Base-by-base conservation (phyloP, 2,888 invertebrate genomes). In the Cheilosia scutellata region DNA sequence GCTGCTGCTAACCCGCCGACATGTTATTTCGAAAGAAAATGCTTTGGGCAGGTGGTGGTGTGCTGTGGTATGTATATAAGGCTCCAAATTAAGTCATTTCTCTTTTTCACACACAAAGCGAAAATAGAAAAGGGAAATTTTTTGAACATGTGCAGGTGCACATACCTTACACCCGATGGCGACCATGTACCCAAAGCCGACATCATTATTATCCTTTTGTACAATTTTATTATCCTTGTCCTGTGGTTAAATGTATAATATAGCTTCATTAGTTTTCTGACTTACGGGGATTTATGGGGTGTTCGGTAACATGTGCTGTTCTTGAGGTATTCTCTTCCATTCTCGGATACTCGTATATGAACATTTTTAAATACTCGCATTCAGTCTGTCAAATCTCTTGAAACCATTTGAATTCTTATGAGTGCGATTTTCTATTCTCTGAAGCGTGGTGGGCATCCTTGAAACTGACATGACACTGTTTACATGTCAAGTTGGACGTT, bases 121-220 rank as follows among this genome's bases (percentile, higher is more conserved):
- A 13, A 51, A 31, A 65, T 51, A 51, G 65, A 66, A 72, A 66
- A 71, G 31, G 65, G 55, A 37, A 49, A 44, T 37, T 66, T 70
- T 86, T 86, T 65, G 33, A 72, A 66, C 80, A 76, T 66, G 49
- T 75, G 60, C 80, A 62, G 44, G 47, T 68, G 53, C 70, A 70
- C 29, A 66, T 74, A 42, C 5, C 31, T 27, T 57, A 57, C 20
- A 9, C 31, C 37, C 60, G 9, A 20, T 37, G 13, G 55, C 20
- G 25, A 20, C 11, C 60, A 13, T 42, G 60, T 31, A 62, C 49
- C 77, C 68, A 65, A 71, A 72, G 63, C 68, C 76, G 66, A 82
- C 76, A 66, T 86, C 86, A 72, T 82, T 86, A 86, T 82, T 82
- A 86, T 86, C 86, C 76, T 86, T 83, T 82, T 86, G 76, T 86